phyloP scores from a whole-genome alignment of 2,113 vertebrate species.

The Takifugu flavidus region DNA sequence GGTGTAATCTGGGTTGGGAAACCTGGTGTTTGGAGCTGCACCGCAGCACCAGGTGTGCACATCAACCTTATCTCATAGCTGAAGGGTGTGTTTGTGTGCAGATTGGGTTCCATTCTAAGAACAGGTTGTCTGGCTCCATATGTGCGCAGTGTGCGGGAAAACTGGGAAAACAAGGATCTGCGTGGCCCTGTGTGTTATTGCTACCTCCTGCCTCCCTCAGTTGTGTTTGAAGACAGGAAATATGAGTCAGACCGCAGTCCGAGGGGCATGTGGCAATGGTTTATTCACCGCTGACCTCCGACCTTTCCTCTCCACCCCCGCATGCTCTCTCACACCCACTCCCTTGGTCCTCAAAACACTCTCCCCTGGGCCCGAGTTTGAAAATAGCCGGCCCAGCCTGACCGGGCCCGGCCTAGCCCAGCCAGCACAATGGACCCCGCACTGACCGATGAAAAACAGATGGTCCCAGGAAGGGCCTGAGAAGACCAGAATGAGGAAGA shows the following conservation, averaged over 20 bases:
- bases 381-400: slow-evolving; percentile 56
- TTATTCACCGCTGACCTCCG: slow-evolving; percentile 71
- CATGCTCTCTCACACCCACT: slow-evolving; percentile 67
- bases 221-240: slow-evolving; percentile 87
- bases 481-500: slow-evolving; percentile 51
- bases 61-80: slow-evolving; percentile 70
- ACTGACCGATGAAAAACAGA: slow-evolving; percentile 80
- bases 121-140: slow-evolving; percentile 74
- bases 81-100: slow-evolving; percentile 56
- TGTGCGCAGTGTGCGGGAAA: slow-evolving; percentile 69
- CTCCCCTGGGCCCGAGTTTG: slow-evolving; percentile 48
- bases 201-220: slow-evolving; percentile 76
- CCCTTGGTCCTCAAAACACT: slow-evolving; percentile 76
- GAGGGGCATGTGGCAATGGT: slow-evolving; percentile 82
- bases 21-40: slow-evolving; percentile 51
- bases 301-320: slow-evolving; percentile 61
- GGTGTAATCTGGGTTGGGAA: neutral
- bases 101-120: slow-evolving; percentile 70
- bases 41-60: slow-evolving; percentile 69
- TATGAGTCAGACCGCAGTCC: slow-evolving; percentile 84
- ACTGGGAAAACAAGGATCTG: slow-evolving; percentile 81
- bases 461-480: slow-evolving; percentile 59
- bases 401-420: slow-evolving; percentile 46
- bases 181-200: slow-evolving; percentile 78
- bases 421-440: slow-evolving; percentile 57